Percentiles rank a stretch among this genome's conserved stretches.
phyloP scores from a whole-genome alignment of 2,113 vertebrate species.

The Neogale vison region DNA sequence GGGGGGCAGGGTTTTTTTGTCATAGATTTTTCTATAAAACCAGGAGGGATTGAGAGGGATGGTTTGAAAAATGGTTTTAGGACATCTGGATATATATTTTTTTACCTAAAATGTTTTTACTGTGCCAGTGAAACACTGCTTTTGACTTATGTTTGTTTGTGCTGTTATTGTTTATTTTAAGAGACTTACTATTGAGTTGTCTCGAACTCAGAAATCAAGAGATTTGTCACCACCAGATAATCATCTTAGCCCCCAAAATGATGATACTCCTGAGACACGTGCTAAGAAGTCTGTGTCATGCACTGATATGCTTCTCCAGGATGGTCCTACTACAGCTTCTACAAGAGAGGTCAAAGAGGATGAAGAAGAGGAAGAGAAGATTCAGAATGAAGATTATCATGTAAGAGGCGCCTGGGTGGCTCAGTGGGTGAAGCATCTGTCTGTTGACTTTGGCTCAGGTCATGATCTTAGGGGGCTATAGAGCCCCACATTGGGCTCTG shows the following conservation, averaged over 20 bases:
- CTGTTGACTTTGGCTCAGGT: not conserved
- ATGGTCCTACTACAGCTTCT: slow-evolving; percentile 72
- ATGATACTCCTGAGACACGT: slow-evolving; percentile 86
- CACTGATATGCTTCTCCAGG: slow-evolving; percentile 82
- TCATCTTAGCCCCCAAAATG: slow-evolving; percentile 90
- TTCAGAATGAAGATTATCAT: slow-evolving; percentile 94
- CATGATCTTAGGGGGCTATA: not conserved
- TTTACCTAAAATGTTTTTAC: slow-evolving; percentile 50
- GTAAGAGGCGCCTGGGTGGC: slow-evolving; percentile 83
- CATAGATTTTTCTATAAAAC: not conserved
- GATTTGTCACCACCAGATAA: slow-evolving; percentile 94
- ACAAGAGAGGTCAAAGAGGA: slow-evolving; percentile 87
- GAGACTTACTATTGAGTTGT: slow-evolving; percentile 96
- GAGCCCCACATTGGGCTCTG: not conserved
- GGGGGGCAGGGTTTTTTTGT: not conserved
- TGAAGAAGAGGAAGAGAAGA: slow-evolving; percentile 92
- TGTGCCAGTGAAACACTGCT: not conserved
- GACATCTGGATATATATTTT: not conserved
- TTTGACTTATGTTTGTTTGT: not conserved
- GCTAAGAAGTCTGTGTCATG: slow-evolving; percentile 84
- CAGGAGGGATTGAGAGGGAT: not conserved
- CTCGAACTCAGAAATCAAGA: slow-evolving; percentile 93
- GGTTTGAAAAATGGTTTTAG: not conserved
- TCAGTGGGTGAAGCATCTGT: not conserved
- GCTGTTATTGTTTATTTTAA: slow-evolving; percentile 77